Evolutionary conservation across 2,797 vertebrate genomes (phyloP).

Genomic region (Epinephelus malabaricus): DNA sequence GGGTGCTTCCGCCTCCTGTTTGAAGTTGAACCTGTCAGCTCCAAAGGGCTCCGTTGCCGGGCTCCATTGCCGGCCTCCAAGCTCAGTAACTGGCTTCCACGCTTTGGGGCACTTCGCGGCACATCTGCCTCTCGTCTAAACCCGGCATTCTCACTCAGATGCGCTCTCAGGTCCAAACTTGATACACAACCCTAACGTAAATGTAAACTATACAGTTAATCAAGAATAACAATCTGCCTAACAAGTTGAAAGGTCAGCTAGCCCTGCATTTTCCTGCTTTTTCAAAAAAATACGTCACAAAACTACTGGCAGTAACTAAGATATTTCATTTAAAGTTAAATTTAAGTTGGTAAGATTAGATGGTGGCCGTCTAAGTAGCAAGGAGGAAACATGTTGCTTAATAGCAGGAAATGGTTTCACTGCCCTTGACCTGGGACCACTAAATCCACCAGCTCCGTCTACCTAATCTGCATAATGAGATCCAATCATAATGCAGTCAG

Average conservation of each 20-base stretch:
- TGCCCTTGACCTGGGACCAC: slow-evolving; percentile 26
- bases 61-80: too few species aligned
- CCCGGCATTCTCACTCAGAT: too few species aligned
- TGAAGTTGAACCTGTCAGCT: too few species aligned
- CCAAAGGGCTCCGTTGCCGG: too few species aligned
- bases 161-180: too few species aligned
- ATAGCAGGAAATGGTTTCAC: slow-evolving; percentile 9
- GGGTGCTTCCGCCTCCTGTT: too few species aligned
- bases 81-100: too few species aligned
- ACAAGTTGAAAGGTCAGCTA: neutral
- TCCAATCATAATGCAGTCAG: slow-evolving; percentile 21
- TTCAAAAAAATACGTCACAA: neutral
- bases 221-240: neutral
- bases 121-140: too few species aligned
- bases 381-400: slow-evolving; percentile 2
- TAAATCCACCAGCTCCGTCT: neutral
- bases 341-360: slow-evolving; percentile 10
- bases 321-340: neutral
- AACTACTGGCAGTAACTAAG: too few species aligned
- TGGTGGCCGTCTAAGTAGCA: neutral
- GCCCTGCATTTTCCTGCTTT: neutral
- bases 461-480: slow-evolving; percentile 29
- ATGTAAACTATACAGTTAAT: too few species aligned
- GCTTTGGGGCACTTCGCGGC: too few species aligned
- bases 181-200: too few species aligned